Conservation (phyloP, 1,140 invertebrate genomes). For the Augochlora pura region DNA sequence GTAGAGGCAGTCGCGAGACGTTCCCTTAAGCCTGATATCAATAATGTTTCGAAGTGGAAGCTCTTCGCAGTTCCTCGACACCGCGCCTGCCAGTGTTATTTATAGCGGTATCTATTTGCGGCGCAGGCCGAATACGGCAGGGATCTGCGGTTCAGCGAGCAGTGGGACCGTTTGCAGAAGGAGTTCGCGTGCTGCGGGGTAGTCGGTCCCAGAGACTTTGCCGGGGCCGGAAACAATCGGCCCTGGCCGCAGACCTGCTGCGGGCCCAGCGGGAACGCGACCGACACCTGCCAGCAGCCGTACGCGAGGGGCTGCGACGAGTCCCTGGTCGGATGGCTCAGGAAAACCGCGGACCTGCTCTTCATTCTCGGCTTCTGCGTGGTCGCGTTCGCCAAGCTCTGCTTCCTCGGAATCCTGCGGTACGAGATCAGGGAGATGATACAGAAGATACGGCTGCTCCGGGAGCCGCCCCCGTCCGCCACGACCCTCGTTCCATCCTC, state of each 20-base stretch:
- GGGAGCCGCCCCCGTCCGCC: conserved; percentile 75
- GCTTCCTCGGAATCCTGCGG: conserved; percentile 92
- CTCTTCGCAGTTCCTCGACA: conserved; percentile 24
- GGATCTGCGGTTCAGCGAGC: conserved; percentile 86
- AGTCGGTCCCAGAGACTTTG: conserved; percentile 85
- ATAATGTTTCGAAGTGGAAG: conserved; percentile 4
- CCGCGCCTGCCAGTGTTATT: not conserved
- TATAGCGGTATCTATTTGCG: conserved; percentile 11
- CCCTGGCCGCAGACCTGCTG: conserved; percentile 81
- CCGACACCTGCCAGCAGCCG: conserved; percentile 73
- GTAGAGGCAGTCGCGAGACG: too few species aligned
- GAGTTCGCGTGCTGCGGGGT: conserved; percentile 91
- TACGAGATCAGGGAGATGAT: conserved; percentile 95
- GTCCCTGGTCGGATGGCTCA: conserved; percentile 86
- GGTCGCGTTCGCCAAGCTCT: conserved; percentile 93
- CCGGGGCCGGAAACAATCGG: conserved; percentile 2
- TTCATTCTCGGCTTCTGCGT: conserved; percentile 94
- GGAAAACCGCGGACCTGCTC: conserved; percentile 88
- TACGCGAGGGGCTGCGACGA: conserved; percentile 85
- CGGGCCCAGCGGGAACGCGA: conserved; percentile 66
- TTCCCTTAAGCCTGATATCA: not conserved
- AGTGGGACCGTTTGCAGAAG: conserved; percentile 90
- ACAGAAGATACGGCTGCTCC: conserved; percentile 88
- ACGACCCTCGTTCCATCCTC: conserved; percentile 71
- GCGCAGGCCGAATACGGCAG: conserved; percentile 85